These are phyloP conservation scores for Phaethon lepturus DNA, from an alignment of 2,113 vertebrate species.

Conservation along the genomic window DNA sequence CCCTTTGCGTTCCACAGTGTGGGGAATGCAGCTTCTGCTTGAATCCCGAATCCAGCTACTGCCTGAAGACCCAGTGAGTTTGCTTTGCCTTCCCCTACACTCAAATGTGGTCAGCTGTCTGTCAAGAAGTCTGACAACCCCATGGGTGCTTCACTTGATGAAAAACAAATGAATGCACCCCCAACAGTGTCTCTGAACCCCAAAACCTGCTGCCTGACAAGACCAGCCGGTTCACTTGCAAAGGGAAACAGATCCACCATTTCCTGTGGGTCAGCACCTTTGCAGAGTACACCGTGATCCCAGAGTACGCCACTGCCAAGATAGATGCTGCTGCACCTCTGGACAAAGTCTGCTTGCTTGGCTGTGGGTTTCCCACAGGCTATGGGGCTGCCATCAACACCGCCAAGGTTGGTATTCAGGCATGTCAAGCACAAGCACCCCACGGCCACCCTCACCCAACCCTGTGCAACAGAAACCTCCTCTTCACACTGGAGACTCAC, in stretches of 20 bases:
- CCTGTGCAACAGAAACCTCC: not conserved
- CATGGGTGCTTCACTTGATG: too few relatives aligned
- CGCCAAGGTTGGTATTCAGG: conserved; percentile 73
- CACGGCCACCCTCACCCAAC: fast-evolving
- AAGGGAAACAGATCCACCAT: conserved; percentile 80
- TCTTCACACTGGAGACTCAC: not conserved
- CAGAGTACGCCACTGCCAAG: conserved; percentile 77
- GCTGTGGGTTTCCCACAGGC: conserved; percentile 84
- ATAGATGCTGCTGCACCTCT: conserved; percentile 80
- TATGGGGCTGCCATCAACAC: conserved; percentile 86
- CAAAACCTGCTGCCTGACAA: conserved; percentile 64
- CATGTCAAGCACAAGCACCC: fast-evolving
- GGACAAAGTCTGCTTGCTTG: conserved; percentile 83
- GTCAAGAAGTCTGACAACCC: not conserved
- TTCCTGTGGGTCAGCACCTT: conserved; percentile 85
- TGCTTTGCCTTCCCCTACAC: not conserved
- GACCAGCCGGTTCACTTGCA: conserved; percentile 81
- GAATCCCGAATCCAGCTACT: conserved; percentile 82
- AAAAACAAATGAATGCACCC: not conserved
- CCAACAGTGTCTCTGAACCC: not conserved
- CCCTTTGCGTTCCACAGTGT: conserved; percentile 82
- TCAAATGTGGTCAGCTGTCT: not conserved
- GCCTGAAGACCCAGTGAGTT: conserved; percentile 79
- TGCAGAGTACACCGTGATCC: conserved; percentile 85
- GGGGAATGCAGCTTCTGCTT: conserved; percentile 81